phyloP scores from a whole-genome alignment of 2,888 invertebrate genomes.

The Melitaea athalia region DNA sequence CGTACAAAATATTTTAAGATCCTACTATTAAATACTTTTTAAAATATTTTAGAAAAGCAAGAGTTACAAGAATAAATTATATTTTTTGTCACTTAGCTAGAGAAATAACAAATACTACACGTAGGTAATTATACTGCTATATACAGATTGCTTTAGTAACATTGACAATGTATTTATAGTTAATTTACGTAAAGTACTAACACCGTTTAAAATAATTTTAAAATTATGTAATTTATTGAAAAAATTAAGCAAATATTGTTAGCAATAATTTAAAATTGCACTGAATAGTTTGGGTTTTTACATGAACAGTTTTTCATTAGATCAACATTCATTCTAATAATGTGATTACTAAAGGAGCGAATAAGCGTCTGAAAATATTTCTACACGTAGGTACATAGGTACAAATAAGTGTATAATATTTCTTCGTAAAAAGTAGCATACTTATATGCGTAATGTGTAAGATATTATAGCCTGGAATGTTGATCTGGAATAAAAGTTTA shows the following conservation, averaged over 20 bases:
- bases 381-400: slow-evolving; percentile 5
- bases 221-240: background rate
- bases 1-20: slow-evolving; percentile 10
- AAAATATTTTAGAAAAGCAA: background rate
- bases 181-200: background rate
- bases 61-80: background rate
- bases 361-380: slow-evolving; percentile 15
- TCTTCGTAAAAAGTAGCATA: slow-evolving; percentile 11
- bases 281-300: slow-evolving; percentile 20
- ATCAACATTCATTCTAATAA: slow-evolving; percentile 25
- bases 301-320: slow-evolving; percentile 22
- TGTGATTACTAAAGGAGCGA: slow-evolving; percentile 19
- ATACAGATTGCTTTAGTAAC: slow-evolving; percentile 8
- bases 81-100: background rate
- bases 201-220: background rate
- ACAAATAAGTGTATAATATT: slow-evolving; percentile 8
- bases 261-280: slow-evolving; percentile 5
- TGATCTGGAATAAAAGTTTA: slow-evolving; percentile 45
- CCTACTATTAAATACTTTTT: background rate
- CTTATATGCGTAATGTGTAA: slow-evolving; percentile 9
- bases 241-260: background rate
- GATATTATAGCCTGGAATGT: slow-evolving; percentile 20
- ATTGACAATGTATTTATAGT: background rate
- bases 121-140: slow-evolving; percentile 6
- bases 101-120: background rate